Conservation (phyloP, 2,888 invertebrate genomes). For the Disparrhopalites patrizii region DNA sequence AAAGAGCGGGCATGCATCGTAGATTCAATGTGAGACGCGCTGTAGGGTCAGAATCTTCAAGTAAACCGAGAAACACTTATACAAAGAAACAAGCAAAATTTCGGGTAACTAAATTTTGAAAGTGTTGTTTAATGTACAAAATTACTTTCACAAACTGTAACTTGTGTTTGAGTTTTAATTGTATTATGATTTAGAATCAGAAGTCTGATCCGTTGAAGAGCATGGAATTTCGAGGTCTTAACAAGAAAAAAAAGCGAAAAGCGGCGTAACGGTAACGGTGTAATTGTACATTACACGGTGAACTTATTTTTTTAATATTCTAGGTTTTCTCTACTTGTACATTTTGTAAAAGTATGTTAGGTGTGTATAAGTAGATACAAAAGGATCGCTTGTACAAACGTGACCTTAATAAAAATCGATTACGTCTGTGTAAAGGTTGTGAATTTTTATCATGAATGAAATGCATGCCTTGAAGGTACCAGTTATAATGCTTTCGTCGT, state of each 20-base stretch:
- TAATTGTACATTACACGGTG: no score
- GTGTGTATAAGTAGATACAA: no score
- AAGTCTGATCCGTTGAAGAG: constrained; percentile 65
- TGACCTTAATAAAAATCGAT: no score
- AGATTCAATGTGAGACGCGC: no score
- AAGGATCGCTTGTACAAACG: no score
- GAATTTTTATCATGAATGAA: no score
- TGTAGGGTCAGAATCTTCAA: constrained; percentile 43
- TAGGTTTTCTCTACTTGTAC: no score
- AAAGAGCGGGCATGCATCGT: constrained; percentile 57
- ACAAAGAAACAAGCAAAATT: constrained; percentile 22
- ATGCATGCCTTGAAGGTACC: no score
- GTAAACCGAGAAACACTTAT: constrained; percentile 17
- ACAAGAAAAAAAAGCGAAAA: constrained; percentile 52
- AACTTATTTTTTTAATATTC: no score
- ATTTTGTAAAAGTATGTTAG: background rate
- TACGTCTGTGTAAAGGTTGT: no score
- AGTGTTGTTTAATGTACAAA: background rate
- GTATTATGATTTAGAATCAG: constrained; percentile 58
- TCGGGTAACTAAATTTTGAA: constrained; percentile 13
- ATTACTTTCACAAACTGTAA: background rate
- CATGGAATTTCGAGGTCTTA: constrained; percentile 61
- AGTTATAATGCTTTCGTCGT: no score
- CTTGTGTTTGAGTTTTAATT: background rate
- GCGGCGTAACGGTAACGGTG: no score